Conservation (phyloP, 2,113 vertebrate genomes). For the Uropsilus gracilis region DNA sequence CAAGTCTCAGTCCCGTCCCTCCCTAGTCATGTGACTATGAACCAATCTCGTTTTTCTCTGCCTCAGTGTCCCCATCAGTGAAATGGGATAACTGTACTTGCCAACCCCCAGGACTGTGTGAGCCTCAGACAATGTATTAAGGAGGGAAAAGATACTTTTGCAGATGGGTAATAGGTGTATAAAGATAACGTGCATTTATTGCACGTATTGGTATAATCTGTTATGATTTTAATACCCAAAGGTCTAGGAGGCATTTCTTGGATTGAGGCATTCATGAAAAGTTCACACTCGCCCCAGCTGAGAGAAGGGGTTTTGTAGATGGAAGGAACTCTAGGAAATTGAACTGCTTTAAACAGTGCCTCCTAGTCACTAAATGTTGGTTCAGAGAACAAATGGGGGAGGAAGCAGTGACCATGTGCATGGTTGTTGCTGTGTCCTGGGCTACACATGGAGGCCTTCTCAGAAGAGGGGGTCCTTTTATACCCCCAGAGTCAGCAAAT, state of each 20-base stretch:
- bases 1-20: neutral
- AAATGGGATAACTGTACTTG: neutral
- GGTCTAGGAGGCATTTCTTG: neutral
- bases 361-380: neutral
- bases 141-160: neutral
- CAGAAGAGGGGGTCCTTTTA: neutral
- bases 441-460: neutral
- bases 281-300: neutral
- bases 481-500: neutral
- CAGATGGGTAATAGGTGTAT: neutral
- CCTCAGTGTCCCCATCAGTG: neutral
- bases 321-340: neutral
- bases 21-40: neutral
- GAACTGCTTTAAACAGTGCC: neutral
- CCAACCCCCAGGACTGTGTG: neutral
- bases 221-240: neutral
- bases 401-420: fast-evolving
- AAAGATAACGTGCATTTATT: neutral
- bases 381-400: neutral
- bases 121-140: neutral
- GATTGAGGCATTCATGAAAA: neutral
- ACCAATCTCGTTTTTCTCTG: neutral
- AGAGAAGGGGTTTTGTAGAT: neutral
- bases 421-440: neutral
- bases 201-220: neutral